Base-by-base conservation (phyloP, 2,888 invertebrate species). In the Thalpophila matura region DNA sequence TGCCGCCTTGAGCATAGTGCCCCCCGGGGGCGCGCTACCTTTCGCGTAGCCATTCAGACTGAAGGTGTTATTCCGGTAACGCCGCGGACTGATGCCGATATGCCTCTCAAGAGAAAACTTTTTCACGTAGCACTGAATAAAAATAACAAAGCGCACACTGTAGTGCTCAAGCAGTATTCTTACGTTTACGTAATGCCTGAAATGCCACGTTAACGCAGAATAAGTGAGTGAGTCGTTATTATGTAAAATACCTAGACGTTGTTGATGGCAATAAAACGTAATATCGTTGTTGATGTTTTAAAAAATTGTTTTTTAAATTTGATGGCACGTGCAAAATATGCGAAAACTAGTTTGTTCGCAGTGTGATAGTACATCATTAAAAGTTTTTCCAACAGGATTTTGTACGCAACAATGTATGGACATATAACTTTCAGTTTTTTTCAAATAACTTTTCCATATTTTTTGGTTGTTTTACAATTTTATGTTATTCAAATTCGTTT, bases 1-100 rank as follows among this genome's bases (percentile, higher is more conserved):
- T 96, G 96, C 96, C 96, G 96, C 96, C 96, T 96, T 96, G 96
- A 96, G 96, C 96, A 96, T 96, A 96, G 95, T 96, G 95, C 96
- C 93, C 96, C 92, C 96, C 77, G 82, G 96, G 95, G 96, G 95
- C 94, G 86, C 88, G 87, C 92, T 95, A 95, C 95, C 95, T 95
- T 94, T 95, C 94, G 89, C 90, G 91, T 86, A 92, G 88, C 92
- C 91, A 91, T 94, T 93, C 94, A 92, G 87, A 90, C 91, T 89
- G 88, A 93, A 95, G 95, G 95, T 95, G 95, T 95, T 95, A 93
- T 93, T 93, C 92, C 88, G 84, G 89, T 86, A 89, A 88, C 88
- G 87, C 88, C 84, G 92, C 94, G 93, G 91, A 88, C 90, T 91
- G 90, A 90, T 88, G 89, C 88, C 90, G 87, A 89, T 91, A 92